A percentile compares a stretch with the other conserved stretches of the same genome.
Evolutionary conservation across 2,113 vertebrate genomes (phyloP).

Genomic region (Pachypanchax playfairii): DNA sequence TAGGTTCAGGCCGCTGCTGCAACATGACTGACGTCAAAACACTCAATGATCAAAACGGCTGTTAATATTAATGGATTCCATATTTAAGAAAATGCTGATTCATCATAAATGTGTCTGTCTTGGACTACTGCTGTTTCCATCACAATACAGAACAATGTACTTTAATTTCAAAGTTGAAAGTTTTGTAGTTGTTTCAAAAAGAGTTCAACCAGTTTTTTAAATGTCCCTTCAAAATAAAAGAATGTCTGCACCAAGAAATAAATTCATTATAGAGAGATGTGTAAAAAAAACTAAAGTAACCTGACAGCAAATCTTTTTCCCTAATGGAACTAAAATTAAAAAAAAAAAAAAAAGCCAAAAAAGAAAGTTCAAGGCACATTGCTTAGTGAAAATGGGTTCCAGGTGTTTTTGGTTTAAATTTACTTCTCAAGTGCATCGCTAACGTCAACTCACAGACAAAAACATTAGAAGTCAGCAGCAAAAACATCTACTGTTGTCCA

Average conservation of each 20-base stretch:
- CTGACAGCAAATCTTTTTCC: slow-evolving; percentile 11
- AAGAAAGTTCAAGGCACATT: slow-evolving; percentile 5
- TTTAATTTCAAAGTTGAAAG: no score
- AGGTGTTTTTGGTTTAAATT: slow-evolving; percentile 32
- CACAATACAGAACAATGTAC: background rate
- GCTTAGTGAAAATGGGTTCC: slow-evolving; percentile 24
- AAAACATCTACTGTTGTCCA: slow-evolving; percentile 42
- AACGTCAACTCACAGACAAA: slow-evolving; percentile 38
- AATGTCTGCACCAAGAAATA: slow-evolving; percentile 42
- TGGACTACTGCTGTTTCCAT: slow-evolving; percentile 4
- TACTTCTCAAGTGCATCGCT: slow-evolving; percentile 17
- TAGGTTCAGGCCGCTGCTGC: background rate
- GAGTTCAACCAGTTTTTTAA: background rate
- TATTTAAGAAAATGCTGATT: slow-evolving; percentile 1
- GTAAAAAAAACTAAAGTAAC: slow-evolving; percentile 15
- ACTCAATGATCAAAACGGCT: no score
- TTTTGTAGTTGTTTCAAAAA: no score
- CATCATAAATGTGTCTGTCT: slow-evolving; percentile 5
- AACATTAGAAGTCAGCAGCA: slow-evolving; percentile 73
- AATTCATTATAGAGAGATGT: slow-evolving; percentile 34
- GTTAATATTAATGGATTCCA: slow-evolving; percentile 14
- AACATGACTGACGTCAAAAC: no score
- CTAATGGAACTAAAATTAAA: slow-evolving; percentile 21
- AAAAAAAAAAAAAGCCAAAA: slow-evolving; percentile 14
- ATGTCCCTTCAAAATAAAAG: slow-evolving; percentile 23